Conservation (phyloP, 1,140 invertebrate genomes). For the Aleiodes sp. region DNA sequence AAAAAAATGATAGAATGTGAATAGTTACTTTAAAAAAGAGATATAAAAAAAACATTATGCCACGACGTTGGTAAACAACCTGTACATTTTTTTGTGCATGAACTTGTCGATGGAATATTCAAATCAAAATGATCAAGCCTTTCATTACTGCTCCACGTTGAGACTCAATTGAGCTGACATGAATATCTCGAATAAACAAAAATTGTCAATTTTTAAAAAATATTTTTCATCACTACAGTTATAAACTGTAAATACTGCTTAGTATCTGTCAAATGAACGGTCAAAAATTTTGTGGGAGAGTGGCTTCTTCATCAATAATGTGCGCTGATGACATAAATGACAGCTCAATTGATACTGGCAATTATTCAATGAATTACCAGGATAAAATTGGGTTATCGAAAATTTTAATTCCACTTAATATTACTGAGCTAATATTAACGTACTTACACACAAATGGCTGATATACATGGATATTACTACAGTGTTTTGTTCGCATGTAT, state of each 20-base stretch:
- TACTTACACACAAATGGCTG: slow-evolving; percentile 63
- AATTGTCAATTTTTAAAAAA: neutral
- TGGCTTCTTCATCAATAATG: neutral
- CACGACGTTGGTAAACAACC: slow-evolving; percentile 1
- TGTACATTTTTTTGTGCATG: slow-evolving; percentile 21
- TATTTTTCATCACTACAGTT: too few species aligned
- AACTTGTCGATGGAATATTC: neutral
- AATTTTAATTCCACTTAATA: slow-evolving; percentile 40
- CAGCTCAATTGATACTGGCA: slow-evolving; percentile 6
- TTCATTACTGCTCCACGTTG: neutral
- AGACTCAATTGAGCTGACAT: slow-evolving; percentile 5
- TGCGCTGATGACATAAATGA: neutral
- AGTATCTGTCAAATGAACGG: neutral
- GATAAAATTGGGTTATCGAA: slow-evolving; percentile 22
- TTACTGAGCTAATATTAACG: slow-evolving; percentile 56
- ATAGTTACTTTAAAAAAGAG: neutral
- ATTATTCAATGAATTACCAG: neutral
- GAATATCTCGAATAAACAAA: neutral
- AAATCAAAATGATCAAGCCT: neutral
- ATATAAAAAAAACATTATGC: neutral
- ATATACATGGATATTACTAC: slow-evolving; percentile 65
- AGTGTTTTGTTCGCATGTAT: slow-evolving; percentile 50
- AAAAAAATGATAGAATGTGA: neutral
- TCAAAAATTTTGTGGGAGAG: neutral
- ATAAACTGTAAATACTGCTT: slow-evolving; percentile 1